Conservation (phyloP, 2,113 vertebrate genomes). For the Vimba vimba region DNA sequence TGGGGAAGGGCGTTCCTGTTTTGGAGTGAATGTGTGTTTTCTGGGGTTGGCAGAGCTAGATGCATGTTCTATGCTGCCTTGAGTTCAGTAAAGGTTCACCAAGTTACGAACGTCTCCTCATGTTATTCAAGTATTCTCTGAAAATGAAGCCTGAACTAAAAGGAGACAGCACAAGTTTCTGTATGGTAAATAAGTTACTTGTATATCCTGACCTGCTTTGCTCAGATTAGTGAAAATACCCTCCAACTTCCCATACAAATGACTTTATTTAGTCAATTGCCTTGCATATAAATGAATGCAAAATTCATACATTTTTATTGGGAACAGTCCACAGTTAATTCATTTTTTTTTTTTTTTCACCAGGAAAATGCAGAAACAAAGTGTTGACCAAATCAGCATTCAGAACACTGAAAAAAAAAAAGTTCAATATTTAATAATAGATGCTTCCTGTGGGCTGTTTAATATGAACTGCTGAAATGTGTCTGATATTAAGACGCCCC, state of each 20-base stretch:
- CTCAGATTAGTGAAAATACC: neutral
- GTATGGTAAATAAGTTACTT: neutral
- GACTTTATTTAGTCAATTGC: neutral
- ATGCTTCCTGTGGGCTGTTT: neutral
- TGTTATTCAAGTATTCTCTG: neutral
- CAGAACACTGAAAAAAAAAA: neutral
- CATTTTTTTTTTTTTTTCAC: neutral
- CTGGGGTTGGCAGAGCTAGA: too few relatives aligned
- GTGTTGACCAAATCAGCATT: neutral
- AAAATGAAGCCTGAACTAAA: neutral
- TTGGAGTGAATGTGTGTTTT: too few relatives aligned
- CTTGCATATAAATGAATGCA: neutral
- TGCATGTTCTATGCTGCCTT: too few relatives aligned
- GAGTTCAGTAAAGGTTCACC: too few relatives aligned
- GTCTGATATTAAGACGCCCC: neutral
- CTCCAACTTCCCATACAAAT: neutral
- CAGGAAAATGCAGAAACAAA: neutral
- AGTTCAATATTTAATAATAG: neutral
- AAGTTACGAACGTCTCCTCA: too few relatives aligned
- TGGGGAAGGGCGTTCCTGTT: too few relatives aligned
- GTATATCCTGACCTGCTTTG: neutral
- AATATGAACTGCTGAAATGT: neutral
- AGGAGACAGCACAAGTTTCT: neutral
- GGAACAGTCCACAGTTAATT: neutral
- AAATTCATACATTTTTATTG: constrained; percentile 2